phyloP scores from a whole-genome alignment of 2,888 invertebrate species.

The Acanthosepion lycidas region DNA sequence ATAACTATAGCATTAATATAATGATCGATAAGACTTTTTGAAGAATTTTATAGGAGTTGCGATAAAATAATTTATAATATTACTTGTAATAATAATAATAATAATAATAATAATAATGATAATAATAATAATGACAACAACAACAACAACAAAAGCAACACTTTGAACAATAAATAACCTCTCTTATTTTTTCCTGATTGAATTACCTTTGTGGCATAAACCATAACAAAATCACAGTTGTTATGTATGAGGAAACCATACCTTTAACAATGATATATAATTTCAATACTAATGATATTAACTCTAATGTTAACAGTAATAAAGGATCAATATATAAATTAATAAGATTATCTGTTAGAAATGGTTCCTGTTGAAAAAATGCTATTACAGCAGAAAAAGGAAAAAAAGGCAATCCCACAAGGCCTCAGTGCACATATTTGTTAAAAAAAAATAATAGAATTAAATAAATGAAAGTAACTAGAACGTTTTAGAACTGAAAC shows the following conservation, averaged over 20 bases:
- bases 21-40: not conserved
- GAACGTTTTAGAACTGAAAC: too few relatives aligned
- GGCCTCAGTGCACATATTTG: not conserved
- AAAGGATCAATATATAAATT: not conserved
- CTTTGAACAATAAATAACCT: constrained; percentile 15
- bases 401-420: not conserved
- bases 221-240: not conserved
- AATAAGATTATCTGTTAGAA: not conserved
- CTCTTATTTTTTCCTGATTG: not conserved
- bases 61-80: not conserved
- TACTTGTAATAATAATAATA: not conserved
- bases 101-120: not conserved
- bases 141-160: constrained; percentile 33
- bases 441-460: not conserved
- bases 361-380: not conserved
- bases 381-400: too few relatives aligned
- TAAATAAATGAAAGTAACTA: not conserved
- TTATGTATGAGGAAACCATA: not conserved
- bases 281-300: not conserved
- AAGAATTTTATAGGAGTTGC: too few relatives aligned
- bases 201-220: not conserved
- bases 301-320: not conserved
- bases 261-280: not conserved
- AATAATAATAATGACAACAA: not conserved
- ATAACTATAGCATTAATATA: not conserved